A percentile compares a stretch with the other conserved stretches of the same genome.
Evolutionary conservation across 1,140 invertebrate species (phyloP).

Genomic region (Nasonia longicornis): DNA sequence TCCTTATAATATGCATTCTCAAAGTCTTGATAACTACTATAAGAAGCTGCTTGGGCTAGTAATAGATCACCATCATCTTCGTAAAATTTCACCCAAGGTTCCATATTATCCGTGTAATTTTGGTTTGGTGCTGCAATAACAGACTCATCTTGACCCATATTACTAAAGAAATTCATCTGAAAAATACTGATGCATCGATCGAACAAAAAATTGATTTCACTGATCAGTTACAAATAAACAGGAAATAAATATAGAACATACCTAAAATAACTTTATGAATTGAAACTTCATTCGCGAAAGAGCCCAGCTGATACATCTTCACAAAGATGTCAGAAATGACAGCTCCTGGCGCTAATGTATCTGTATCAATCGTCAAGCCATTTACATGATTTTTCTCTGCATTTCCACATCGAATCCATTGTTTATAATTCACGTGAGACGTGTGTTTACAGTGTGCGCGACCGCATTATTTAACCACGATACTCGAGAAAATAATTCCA

Average conservation of each 20-base stretch:
- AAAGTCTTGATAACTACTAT: not conserved
- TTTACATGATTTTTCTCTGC: no score
- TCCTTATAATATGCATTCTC: constrained; percentile 4
- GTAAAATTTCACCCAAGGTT: constrained; percentile 5
- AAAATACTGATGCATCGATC: not conserved
- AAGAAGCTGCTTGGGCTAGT: not conserved
- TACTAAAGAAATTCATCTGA: not conserved
- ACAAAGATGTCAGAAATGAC: no score
- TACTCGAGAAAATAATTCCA: no score
- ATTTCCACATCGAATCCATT: no score
- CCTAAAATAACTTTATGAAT: not conserved
- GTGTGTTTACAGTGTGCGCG: no score
- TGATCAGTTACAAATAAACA: no score
- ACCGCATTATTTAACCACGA: no score
- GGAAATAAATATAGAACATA: not conserved
- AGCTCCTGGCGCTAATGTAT: no score
- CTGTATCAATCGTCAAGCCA: no score
- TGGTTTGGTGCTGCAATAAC: not conserved
- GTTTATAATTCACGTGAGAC: no score
- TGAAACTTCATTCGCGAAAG: not conserved
- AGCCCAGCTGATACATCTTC: no score
- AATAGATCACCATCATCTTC: constrained; percentile 13
- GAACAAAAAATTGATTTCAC: not conserved
- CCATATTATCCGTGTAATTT: not conserved
- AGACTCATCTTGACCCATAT: not conserved